Percentiles rank a stretch among this genome's conserved stretches.
These are phyloP conservation scores for Dipodomys ordii DNA, from an alignment of 2,113 vertebrate species.

Conservation along the genomic window DNA sequence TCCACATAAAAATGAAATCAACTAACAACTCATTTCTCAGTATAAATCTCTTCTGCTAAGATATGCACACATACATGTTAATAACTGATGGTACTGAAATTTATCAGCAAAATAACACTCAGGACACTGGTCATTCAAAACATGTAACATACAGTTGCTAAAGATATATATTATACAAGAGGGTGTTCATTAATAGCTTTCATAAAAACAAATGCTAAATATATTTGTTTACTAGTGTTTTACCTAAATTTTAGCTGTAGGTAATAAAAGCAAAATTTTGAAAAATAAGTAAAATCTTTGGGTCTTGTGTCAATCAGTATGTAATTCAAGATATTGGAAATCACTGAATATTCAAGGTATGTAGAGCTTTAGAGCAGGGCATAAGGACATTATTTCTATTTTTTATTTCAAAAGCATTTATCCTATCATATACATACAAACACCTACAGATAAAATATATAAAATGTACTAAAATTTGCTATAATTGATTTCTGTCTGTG, in stretches of 20 bases:
- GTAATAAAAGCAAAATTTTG: not conserved
- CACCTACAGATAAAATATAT: not conserved
- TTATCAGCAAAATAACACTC: not conserved
- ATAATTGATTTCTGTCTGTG: not conserved
- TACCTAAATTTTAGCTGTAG: not conserved
- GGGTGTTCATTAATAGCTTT: not conserved
- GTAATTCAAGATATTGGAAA: constrained; percentile 31
- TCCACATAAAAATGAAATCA: not conserved
- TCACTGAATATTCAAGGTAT: not conserved
- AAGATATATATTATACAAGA: not conserved
- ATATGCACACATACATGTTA: no score
- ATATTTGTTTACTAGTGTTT: not conserved
- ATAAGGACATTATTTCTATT: not conserved
- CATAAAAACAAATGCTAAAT: not conserved
- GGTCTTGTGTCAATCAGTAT: not conserved
- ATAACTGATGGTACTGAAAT: not conserved
- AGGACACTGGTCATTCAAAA: not conserved
- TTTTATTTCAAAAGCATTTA: constrained; percentile 2
- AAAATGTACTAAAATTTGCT: not conserved
- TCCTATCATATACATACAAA: not conserved
- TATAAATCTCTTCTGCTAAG: not conserved
- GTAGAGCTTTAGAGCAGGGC: not conserved
- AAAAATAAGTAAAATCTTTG: not conserved
- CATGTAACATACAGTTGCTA: not conserved
- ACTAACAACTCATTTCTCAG: not conserved